Percentiles rank a stretch among this genome's conserved stretches.
These are phyloP conservation scores for Acinonyx jubatus DNA, from an alignment of 2,113 vertebrate species.

Conservation along the genomic window DNA sequence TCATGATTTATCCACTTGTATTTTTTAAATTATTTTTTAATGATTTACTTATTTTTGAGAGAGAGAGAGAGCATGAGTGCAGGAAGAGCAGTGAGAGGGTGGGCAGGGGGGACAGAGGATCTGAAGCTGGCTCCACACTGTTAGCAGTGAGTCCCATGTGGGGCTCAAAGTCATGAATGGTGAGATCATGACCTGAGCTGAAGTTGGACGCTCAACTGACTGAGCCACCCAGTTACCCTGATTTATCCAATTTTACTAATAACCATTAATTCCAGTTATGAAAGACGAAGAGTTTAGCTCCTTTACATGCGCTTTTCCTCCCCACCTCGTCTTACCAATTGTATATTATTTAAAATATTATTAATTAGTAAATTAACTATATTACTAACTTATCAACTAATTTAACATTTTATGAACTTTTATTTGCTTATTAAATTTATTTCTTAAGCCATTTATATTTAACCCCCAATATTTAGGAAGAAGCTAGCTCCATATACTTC, in stretches of 20 bases:
- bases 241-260: background rate
- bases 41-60: too few relatives aligned
- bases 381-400: background rate
- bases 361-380: background rate
- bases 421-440: background rate
- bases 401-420: slow-evolving; percentile 14
- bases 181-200: too few relatives aligned
- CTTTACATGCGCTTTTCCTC: background rate
- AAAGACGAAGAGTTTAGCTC: background rate
- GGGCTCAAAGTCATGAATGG: too few relatives aligned
- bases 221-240: too few relatives aligned
- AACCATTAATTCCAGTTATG: background rate
- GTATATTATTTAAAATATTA: background rate
- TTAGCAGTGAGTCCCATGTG: too few relatives aligned
- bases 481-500: background rate
- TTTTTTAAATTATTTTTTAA: background rate
- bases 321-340: background rate
- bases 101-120: too few relatives aligned
- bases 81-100: too few relatives aligned
- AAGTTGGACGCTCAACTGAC: too few relatives aligned
- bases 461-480: background rate
- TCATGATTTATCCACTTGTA: background rate
- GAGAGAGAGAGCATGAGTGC: too few relatives aligned
- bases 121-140: too few relatives aligned
- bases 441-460: background rate